Evolutionary conservation across 2,113 vertebrate genomes (phyloP).

Genomic region (Acanthisitta chloris): DNA sequence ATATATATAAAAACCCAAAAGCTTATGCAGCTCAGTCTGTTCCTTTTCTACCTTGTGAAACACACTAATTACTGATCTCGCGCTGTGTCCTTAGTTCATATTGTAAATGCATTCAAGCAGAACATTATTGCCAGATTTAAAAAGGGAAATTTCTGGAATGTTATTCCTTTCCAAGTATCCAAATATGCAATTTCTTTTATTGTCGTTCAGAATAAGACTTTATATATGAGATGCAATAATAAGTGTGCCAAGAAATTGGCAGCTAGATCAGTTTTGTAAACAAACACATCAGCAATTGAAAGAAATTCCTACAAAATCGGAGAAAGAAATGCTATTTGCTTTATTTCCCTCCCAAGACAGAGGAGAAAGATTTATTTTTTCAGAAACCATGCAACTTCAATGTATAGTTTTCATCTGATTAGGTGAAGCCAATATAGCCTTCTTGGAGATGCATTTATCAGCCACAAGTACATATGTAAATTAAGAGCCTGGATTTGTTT

Average conservation of each 20-base stretch:
- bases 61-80: neutral
- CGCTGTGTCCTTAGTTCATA: neutral
- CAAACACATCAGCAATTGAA: neutral
- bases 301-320: neutral
- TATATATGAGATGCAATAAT: neutral
- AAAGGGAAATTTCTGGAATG: neutral
- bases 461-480: neutral
- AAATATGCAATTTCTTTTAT: neutral
- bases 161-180: neutral
- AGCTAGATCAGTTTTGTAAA: neutral
- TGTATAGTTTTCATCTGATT: neutral
- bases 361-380: neutral
- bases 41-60: neutral
- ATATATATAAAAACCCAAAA: neutral
- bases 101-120: neutral
- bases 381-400: neutral
- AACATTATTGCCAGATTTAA: neutral
- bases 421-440: neutral
- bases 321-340: neutral
- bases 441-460: neutral
- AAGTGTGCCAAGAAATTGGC: neutral
- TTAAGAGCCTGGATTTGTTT: neutral
- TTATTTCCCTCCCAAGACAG: neutral
- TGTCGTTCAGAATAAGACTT: neutral
- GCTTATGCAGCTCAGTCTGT: neutral